phyloP scores from a whole-genome alignment of 2,797 vertebrate species.

The Danio aesculapii region DNA sequence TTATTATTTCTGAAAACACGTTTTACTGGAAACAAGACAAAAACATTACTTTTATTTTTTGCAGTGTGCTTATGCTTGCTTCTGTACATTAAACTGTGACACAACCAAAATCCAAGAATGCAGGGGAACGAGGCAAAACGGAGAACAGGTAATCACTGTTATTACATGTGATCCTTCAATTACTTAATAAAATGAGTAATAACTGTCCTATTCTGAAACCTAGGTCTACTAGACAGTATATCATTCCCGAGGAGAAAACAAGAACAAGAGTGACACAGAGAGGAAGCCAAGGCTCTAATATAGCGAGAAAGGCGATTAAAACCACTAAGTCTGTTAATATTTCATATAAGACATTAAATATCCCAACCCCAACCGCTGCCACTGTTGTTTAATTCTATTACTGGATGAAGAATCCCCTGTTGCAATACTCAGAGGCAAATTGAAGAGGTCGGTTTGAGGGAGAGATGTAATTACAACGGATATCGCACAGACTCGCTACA shows the following conservation, averaged over 20 bases:
- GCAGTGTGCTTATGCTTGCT: neutral
- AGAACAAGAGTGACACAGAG: constrained; percentile 4
- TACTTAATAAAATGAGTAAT: constrained; percentile 63
- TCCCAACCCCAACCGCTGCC: constrained; percentile 44
- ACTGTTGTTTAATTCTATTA: constrained; percentile 64
- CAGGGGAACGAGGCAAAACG: constrained; percentile 26
- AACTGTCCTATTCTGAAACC: constrained; percentile 61
- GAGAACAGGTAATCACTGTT: constrained; percentile 52
- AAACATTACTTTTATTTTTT: too few species aligned
- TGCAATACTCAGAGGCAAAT: constrained; percentile 62
- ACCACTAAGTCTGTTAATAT: constrained; percentile 66
- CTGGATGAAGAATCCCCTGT: constrained; percentile 57
- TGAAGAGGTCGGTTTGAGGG: constrained; percentile 46
- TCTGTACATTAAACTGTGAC: neutral
- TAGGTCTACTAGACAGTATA: neutral
- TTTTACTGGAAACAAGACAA: too few species aligned
- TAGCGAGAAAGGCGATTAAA: constrained; percentile 65
- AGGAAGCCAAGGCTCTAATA: constrained; percentile 52
- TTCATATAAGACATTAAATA: constrained; percentile 67
- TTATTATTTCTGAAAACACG: too few species aligned
- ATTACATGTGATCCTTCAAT: constrained; percentile 60
- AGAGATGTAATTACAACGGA: constrained; percentile 63
- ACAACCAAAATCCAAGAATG: neutral
- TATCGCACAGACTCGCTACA: constrained; percentile 40
- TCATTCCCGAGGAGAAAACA: constrained; percentile 41